Evolutionary conservation across 1,140 invertebrate genomes (phyloP).

Genomic region (Drosophila serrata): DNA sequence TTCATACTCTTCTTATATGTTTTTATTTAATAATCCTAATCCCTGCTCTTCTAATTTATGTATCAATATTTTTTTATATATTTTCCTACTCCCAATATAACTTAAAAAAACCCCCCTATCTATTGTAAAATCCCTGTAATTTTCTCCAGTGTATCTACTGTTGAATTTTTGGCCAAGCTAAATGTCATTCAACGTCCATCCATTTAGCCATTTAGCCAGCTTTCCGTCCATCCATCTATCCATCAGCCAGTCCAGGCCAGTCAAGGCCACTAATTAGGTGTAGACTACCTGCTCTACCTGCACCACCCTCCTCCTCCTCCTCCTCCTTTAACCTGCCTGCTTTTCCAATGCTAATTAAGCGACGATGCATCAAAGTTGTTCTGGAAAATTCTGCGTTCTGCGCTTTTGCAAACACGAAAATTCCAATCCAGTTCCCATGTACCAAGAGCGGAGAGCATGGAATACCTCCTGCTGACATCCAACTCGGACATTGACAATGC

Average conservation of each 20-base stretch:
- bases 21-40: too few relatives aligned
- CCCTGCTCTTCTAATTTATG: neutral
- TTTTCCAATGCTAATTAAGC: conserved; percentile 77
- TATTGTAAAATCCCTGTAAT: too few relatives aligned
- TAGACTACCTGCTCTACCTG: conserved; percentile 22
- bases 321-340: conserved; percentile 2
- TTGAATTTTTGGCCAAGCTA: conserved; percentile 23
- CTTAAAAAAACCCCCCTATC: too few relatives aligned
- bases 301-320: neutral
- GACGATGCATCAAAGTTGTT: conserved; percentile 77
- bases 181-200: conserved; percentile 48
- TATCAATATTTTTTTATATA: neutral
- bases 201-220: conserved; percentile 26
- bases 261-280: conserved; percentile 79
- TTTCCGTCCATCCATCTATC: conserved; percentile 22
- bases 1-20: too few relatives aligned
- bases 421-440: conserved; percentile 51
- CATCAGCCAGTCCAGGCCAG: conserved; percentile 38
- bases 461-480: conserved; percentile 53
- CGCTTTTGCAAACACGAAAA: conserved; percentile 45
- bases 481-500: conserved; percentile 77
- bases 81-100: neutral
- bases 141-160: neutral
- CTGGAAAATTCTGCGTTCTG: conserved; percentile 64
- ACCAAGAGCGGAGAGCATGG: neutral